Percentiles rank a stretch among this genome's conserved stretches.
phyloP scores from a whole-genome alignment of 2,113 vertebrate genomes.

The Dasyurus viverrinus region DNA sequence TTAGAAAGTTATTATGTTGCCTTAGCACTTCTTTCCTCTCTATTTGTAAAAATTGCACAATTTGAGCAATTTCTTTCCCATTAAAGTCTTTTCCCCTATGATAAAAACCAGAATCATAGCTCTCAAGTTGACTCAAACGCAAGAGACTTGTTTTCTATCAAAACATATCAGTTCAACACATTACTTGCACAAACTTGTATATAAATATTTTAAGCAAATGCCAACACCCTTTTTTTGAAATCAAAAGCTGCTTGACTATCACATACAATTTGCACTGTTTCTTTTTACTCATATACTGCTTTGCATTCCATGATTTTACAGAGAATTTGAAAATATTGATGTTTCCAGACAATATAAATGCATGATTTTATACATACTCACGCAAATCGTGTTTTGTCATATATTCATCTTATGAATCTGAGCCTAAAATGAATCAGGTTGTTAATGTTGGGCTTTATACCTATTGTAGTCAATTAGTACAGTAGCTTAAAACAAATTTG shows the following conservation, averaged over 20 bases:
- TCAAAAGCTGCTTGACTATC: slow-evolving; percentile 93
- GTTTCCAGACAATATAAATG: slow-evolving; percentile 84
- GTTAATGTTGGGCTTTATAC: slow-evolving; percentile 86
- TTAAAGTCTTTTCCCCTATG: slow-evolving; percentile 73
- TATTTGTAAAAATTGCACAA: slow-evolving; percentile 87
- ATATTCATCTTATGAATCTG: slow-evolving; percentile 84
- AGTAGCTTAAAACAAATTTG: slow-evolving; percentile 87
- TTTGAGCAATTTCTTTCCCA: slow-evolving; percentile 84
- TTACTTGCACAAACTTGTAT: slow-evolving; percentile 87
- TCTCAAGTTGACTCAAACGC: slow-evolving; percentile 76
- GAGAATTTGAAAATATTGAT: slow-evolving; percentile 81
- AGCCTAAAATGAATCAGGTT: slow-evolving; percentile 85
- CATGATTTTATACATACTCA: slow-evolving; percentile 86
- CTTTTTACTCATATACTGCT: slow-evolving; percentile 82
- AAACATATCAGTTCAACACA: slow-evolving; percentile 84
- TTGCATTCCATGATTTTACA: slow-evolving; percentile 76
- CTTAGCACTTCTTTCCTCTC: slow-evolving; percentile 92
- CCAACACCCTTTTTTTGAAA: slow-evolving; percentile 86
- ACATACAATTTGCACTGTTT: slow-evolving; percentile 90
- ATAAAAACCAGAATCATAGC: slow-evolving; percentile 77
- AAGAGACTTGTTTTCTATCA: slow-evolving; percentile 82
- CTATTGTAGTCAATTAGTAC: slow-evolving; percentile 88
- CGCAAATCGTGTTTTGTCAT: slow-evolving; percentile 83
- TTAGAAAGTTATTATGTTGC: slow-evolving; percentile 92
- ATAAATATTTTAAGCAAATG: slow-evolving; percentile 86